Evolutionary conservation across 2,797 vertebrate species (phyloP).

Genomic region (Diceros bicornis): DNA sequence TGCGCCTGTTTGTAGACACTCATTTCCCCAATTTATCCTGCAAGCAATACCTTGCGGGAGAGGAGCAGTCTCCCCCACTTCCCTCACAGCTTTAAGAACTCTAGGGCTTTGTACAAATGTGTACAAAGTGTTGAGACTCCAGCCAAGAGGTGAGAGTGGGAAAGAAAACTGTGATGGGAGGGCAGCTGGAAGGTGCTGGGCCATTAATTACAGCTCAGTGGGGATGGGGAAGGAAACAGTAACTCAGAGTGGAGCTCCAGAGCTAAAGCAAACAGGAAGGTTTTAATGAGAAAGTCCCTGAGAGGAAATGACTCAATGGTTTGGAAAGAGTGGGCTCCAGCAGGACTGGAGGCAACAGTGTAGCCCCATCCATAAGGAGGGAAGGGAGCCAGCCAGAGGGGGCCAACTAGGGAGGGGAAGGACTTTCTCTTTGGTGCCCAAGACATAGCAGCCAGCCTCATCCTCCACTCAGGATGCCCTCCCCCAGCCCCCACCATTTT

Average conservation of each 20-base stretch:
- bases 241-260: conserved; percentile 2
- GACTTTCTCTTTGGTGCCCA: background rate
- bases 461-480: background rate
- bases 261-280: conserved; percentile 73
- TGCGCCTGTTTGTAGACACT: background rate
- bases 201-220: background rate
- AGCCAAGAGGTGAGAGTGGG: background rate
- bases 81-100: background rate
- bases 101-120: background rate
- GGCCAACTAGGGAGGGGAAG: background rate
- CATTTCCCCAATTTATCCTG: background rate
- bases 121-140: background rate
- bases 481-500: too few relatives aligned
- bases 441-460: background rate
- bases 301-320: conserved; percentile 75
- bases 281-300: conserved; percentile 52
- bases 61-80: background rate
- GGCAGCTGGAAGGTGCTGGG: conserved; percentile 8
- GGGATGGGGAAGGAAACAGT: conserved; percentile 51
- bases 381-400: background rate
- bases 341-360: background rate
- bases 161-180: background rate
- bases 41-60: background rate
- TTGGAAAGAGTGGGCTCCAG: conserved; percentile 49
- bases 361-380: background rate